phyloP scores from a whole-genome alignment of 1,140 invertebrate genomes.

The Sycophaga agraensis region DNA sequence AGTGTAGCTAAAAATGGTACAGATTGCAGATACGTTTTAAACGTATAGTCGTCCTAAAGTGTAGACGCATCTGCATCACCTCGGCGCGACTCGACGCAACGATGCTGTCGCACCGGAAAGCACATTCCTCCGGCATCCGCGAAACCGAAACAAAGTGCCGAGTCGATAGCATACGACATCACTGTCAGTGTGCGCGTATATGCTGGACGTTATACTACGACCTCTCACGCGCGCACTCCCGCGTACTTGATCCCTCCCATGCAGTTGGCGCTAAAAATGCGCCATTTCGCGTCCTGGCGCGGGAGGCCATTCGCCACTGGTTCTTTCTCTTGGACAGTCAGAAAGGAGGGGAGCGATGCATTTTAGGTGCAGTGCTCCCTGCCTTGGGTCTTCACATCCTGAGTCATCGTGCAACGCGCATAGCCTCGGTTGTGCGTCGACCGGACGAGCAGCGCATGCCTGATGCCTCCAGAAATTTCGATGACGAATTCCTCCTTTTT shows the following conservation, averaged over 20 bases:
- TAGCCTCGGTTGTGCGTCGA: too few relatives aligned
- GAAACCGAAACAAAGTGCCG: neutral
- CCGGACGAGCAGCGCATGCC: constrained; percentile 29
- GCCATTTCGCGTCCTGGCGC: constrained; percentile 38
- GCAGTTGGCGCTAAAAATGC: constrained; percentile 46
- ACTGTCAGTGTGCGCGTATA: constrained; percentile 41
- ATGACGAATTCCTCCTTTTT: constrained; percentile 48
- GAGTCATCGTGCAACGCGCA: constrained; percentile 50
- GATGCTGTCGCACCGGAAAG: neutral
- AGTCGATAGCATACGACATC: neutral
- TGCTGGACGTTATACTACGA: too few relatives aligned
- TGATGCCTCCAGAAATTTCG: constrained; percentile 54
- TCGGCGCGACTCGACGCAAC: too few relatives aligned
- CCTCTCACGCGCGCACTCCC: constrained; percentile 22
- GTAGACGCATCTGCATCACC: too few relatives aligned
- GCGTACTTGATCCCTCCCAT: neutral
- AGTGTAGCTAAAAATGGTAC: too few relatives aligned
- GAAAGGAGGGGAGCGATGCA: constrained; percentile 28
- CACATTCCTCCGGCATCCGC: neutral
- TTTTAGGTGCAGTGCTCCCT: constrained; percentile 44
- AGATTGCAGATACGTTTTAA: too few relatives aligned
- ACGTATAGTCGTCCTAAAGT: too few relatives aligned
- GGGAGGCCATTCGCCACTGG: constrained; percentile 33
- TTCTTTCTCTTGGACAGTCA: constrained; percentile 18
- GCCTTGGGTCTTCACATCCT: constrained; percentile 44